These are phyloP conservation scores for Dryobota labecula DNA, from an alignment of 2,888 invertebrate species.

Conservation along the genomic window DNA sequence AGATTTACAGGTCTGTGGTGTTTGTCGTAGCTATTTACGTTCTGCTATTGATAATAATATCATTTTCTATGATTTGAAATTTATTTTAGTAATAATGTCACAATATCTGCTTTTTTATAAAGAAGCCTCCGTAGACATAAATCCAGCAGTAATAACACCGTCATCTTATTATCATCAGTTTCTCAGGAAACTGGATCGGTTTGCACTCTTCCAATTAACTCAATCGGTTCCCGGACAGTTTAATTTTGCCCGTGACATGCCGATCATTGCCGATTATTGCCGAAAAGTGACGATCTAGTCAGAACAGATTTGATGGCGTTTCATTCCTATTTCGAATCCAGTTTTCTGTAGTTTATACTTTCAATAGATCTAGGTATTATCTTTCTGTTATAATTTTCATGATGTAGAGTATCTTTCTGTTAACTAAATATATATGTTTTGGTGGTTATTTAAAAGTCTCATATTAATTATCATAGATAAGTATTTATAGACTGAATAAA, in stretches of 20 bases:
- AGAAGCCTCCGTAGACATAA: conserved; percentile 5
- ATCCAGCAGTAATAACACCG: conserved; percentile 4
- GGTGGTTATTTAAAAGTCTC: background rate
- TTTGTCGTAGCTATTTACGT: background rate
- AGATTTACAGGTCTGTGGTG: background rate
- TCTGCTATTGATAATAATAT: background rate
- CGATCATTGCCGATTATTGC: conserved; percentile 48
- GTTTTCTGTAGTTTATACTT: background rate
- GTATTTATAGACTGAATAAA: background rate
- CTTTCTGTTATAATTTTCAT: background rate
- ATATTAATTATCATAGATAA: no score
- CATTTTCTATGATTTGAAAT: background rate
- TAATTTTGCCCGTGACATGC: conserved; percentile 53
- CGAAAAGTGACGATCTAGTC: conserved; percentile 31
- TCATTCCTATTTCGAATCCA: background rate
- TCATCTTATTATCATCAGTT: conserved; percentile 25
- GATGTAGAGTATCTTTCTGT: background rate
- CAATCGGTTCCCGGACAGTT: conserved; percentile 52
- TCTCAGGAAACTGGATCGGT: conserved; percentile 25
- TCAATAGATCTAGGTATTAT: background rate
- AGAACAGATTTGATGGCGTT: conserved; percentile 7
- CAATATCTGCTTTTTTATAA: background rate
- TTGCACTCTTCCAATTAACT: conserved; percentile 64
- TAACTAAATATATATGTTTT: no score
- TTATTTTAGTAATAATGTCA: no score